Evolutionary conservation across 2,888 invertebrate genomes (phyloP).

Genomic region (Hedychridium roseum): DNA sequence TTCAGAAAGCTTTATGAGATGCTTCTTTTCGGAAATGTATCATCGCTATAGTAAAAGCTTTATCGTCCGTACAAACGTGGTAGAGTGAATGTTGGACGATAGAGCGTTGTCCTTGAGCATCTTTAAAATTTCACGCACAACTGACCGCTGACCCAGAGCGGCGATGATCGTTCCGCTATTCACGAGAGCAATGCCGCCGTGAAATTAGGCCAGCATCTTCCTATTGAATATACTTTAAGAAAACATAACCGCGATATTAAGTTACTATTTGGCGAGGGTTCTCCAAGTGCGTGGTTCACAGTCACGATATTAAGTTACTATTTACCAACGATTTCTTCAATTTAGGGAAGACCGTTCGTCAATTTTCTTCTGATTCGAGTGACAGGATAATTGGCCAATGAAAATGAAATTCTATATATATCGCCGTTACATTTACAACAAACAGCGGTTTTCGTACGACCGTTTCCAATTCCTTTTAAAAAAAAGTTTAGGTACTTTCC

Average conservation of each 20-base stretch:
- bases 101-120: background rate
- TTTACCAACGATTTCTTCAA: constrained; percentile 30
- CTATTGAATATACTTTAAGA: constrained; percentile 19
- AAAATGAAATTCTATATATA: constrained; percentile 33
- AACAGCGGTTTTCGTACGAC: no score
- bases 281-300: constrained; percentile 16
- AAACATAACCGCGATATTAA: constrained; percentile 26
- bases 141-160: constrained; percentile 24
- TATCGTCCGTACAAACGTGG: no score
- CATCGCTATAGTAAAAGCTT: no score
- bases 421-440: constrained; percentile 24
- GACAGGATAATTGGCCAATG: constrained; percentile 15
- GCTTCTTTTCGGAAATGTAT: no score
- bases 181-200: constrained; percentile 37
- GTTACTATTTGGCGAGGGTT: constrained; percentile 29
- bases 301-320: constrained; percentile 37
- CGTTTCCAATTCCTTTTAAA: no score
- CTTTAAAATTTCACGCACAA: constrained; percentile 21
- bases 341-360: constrained; percentile 25
- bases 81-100: no score
- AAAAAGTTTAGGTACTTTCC: no score
- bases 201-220: constrained; percentile 32
- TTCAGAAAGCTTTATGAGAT: no score
- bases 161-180: constrained; percentile 27
- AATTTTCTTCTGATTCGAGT: background rate